A percentile compares a stretch with the other conserved stretches of the same genome.
Conservation (phyloP, 2,888 invertebrate genomes). For the Ochropleura plecta region DNA sequence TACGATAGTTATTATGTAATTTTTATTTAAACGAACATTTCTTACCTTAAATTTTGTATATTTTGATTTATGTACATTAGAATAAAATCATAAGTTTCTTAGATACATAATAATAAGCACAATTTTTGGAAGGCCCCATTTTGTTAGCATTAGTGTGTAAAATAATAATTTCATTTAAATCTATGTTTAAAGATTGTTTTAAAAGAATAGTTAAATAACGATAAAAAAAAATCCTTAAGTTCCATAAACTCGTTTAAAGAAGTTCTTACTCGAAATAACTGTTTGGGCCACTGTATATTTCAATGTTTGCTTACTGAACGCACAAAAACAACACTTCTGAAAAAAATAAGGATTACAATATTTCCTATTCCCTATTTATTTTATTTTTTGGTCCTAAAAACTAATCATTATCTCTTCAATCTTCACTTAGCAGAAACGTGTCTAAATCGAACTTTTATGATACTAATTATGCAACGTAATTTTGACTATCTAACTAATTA, state of each 20-base stretch:
- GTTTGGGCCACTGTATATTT: conserved; percentile 12
- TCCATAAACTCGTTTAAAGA: background rate
- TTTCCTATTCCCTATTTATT: background rate
- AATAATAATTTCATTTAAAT: conserved; percentile 8
- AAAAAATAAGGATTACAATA: background rate
- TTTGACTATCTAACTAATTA: conserved; percentile 2
- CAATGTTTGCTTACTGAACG: conserved; percentile 25
- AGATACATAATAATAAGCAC: conserved; percentile 49
- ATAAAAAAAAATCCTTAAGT: background rate
- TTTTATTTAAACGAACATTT: conserved; percentile 57
- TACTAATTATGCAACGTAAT: background rate
- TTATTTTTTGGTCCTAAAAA: background rate
- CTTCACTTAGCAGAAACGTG: conserved; percentile 32
- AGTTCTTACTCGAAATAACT: conserved; percentile 9
- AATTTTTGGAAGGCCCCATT: conserved; percentile 59
- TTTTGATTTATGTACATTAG: conserved; percentile 62
- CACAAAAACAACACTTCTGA: conserved; percentile 54
- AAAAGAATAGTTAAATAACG: background rate
- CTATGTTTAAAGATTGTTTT: background rate
- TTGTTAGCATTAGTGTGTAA: conserved; percentile 28
- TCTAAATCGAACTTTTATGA: conserved; percentile 42
- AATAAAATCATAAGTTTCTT: conserved; percentile 55
- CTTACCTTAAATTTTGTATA: conserved; percentile 63
- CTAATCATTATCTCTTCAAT: conserved; percentile 5
- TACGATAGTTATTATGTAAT: conserved; percentile 64